Evolutionary conservation across 2,888 invertebrate genomes (phyloP), one percentile per base, ranked within the genome.

Genomic region (Uloborus plumipes): DNA sequence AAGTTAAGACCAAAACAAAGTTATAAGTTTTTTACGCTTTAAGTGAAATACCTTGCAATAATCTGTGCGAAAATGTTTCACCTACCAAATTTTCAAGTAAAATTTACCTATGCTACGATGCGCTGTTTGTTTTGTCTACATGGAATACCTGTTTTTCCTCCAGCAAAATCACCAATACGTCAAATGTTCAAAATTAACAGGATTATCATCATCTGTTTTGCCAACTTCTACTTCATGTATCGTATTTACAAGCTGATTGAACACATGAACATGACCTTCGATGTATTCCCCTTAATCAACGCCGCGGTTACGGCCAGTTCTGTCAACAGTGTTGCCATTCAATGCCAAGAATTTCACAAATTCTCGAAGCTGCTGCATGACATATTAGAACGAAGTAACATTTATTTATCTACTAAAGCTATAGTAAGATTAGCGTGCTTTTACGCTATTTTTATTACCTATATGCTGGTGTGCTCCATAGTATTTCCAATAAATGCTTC

Each of bases 281-380:
- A 81, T 50, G 69, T 70, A 15, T 81, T 75, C 26, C 80, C 80
- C 0, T 31, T 81, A 15, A 81, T 81, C 18, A 81, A 81, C 15
- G 69, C 74, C 2, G 70, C 39, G 16, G 80, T 81, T 6, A 81
- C 64, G 22, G 80, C 80, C 4, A 50, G 80, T 50, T n/a, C 74
- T 26, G 74, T 69, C 6, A 61, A 81, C 16, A 69, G 74, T n/a
- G 53, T 81, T 6, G 74, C 64, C 3, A 58, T 81, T 14, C 55
- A 75, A 16, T 47, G 55, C 15, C 58, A 53, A 14, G 64, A 81
- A 20, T 81, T 81, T 20, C 11, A 7, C 16, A 69, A 65, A 59
- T 81, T 81, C 22, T 69, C 74, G 2, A 39, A 39, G 3, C 62
- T 15, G 0, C 13, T 81, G 4, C 62, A 61, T 31, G n/a, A 11